Base-by-base conservation (phyloP, 2,797 vertebrate genomes). In the Antennarius maculatus region DNA sequence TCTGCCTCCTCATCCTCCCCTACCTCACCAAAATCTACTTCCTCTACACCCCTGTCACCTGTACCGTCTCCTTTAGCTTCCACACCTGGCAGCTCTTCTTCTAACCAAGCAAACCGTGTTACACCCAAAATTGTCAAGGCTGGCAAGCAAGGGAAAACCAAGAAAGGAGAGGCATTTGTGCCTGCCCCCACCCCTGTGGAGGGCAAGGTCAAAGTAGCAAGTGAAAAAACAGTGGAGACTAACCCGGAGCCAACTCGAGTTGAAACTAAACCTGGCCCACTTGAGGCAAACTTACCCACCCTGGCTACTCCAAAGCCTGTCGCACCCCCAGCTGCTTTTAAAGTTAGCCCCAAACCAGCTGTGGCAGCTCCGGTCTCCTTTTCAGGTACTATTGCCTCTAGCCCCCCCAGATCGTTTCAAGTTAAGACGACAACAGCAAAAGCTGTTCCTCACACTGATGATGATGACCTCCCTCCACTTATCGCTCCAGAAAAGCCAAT, bases 391-490 rank as follows among this genome's bases (percentile, higher is more conserved):
- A 54, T 92, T 63, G 82, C 87, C 34, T 71, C 80, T 34, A 77
- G 82, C 11, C 76, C 90, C 72, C 86, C 89, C 3, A 92, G 84
- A 77, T 61, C 79, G 59, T 50, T 76, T 71, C 73, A 84, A n/a
- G 28, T 82, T 16, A 89, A 87, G 60, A 45, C 31, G 0, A 13
- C 56, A 37, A 31, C 56, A 51, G 66, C 78, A 45, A 92, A 86
- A 74, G 46, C 69, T 68, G 62, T 64, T 48, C 43, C 67, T 49
- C 55, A 61, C 51, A 3, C 51, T 65, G 49, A 66, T 45, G 87
- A 97, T 45, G 96, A 98, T 71, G 96, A 98, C 7, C 93, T 98
- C 71, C 97, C 97, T 47, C 96, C 97, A 74, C 94, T 99, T 81
- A 95, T 98, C 74, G 95, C 97, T 86, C 95, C 96, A 0, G 95